Percentiles rank a stretch among this genome's conserved stretches.
phyloP scores from a whole-genome alignment of 2,888 invertebrate genomes.

The Acronicta leporina region DNA sequence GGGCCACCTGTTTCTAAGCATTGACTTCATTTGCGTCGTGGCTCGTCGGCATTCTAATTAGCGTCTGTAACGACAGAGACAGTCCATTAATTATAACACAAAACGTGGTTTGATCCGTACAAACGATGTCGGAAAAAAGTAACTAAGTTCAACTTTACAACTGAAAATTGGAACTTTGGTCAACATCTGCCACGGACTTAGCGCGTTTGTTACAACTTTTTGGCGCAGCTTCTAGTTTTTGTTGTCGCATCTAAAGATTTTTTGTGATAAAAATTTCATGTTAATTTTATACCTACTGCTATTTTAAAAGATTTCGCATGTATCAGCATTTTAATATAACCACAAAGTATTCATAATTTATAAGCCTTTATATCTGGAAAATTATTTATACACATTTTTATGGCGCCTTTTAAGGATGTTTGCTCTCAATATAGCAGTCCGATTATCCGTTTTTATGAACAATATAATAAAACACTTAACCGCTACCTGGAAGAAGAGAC shows the following conservation, averaged over 20 bases:
- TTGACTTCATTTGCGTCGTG: slow-evolving; percentile 73
- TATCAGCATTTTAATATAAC: slow-evolving; percentile 18
- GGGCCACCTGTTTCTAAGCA: slow-evolving; percentile 73
- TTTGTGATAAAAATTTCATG: background rate
- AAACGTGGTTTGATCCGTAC: slow-evolving; percentile 69
- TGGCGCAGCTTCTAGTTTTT: slow-evolving; percentile 59
- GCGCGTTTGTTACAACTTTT: slow-evolving; percentile 60
- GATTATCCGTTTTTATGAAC: slow-evolving; percentile 45
- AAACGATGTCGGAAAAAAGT: slow-evolving; percentile 70
- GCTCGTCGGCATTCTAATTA: slow-evolving; percentile 74
- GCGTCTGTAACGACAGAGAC: slow-evolving; percentile 74
- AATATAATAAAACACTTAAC: slow-evolving; percentile 54
- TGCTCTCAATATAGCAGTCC: slow-evolving; percentile 38
- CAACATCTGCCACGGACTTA: slow-evolving; percentile 68
- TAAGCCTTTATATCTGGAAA: slow-evolving; percentile 28
- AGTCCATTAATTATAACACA: slow-evolving; percentile 81
- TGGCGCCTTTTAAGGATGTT: slow-evolving; percentile 28
- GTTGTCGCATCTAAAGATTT: slow-evolving; percentile 34
- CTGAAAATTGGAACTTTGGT: slow-evolving; percentile 61
- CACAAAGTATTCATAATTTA: slow-evolving; percentile 21
- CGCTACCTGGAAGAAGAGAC: slow-evolving; percentile 55
- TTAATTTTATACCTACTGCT: slow-evolving; percentile 2
- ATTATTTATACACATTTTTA: slow-evolving; percentile 25
- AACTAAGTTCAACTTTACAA: slow-evolving; percentile 55
- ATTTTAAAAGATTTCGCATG: background rate